Evolutionary conservation across 2,113 vertebrate species (phyloP).

Genomic region (human (Homo sapiens)): DNA sequence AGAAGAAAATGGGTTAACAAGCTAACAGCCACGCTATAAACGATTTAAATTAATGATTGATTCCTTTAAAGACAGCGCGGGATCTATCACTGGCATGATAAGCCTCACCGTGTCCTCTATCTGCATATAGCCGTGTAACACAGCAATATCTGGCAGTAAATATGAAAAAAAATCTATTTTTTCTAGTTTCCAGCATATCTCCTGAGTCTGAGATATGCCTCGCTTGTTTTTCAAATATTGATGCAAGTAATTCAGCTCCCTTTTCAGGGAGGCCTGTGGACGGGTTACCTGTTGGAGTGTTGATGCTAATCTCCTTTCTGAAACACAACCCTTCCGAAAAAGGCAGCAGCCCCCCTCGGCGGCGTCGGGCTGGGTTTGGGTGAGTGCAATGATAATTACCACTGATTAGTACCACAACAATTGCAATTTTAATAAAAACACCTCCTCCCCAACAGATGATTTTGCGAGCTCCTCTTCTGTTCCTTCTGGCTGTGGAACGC

Average conservation of each 20-base stretch:
- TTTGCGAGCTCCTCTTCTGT: slow-evolving; percentile 57
- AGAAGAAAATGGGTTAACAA: slow-evolving; percentile 42
- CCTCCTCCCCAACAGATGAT: slow-evolving; percentile 23
- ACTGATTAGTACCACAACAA: background rate
- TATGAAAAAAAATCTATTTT: slow-evolving; percentile 78
- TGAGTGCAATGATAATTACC: background rate
- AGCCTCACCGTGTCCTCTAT: slow-evolving; percentile 79
- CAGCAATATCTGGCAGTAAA: slow-evolving; percentile 78
- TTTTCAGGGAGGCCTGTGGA: slow-evolving; percentile 41
- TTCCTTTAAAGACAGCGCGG: slow-evolving; percentile 75
- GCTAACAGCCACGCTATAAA: slow-evolving; percentile 62
- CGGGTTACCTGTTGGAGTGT: background rate
- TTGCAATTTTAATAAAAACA: slow-evolving; percentile 38
- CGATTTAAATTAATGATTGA: slow-evolving; percentile 84
- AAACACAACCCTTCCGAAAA: background rate
- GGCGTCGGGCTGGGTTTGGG: background rate
- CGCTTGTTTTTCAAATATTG: slow-evolving; percentile 78
- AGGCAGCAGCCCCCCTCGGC: background rate
- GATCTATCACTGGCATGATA: slow-evolving; percentile 80
- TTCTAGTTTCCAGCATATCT: slow-evolving; percentile 79
- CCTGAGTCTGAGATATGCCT: slow-evolving; percentile 78
- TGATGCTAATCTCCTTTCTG: background rate
- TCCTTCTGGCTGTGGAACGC: slow-evolving; percentile 51
- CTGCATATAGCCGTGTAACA: slow-evolving; percentile 79
- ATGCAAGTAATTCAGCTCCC: slow-evolving; percentile 65